phyloP scores from a whole-genome alignment of 2,113 vertebrate species.

The Phalacrocorax brasilianus region DNA sequence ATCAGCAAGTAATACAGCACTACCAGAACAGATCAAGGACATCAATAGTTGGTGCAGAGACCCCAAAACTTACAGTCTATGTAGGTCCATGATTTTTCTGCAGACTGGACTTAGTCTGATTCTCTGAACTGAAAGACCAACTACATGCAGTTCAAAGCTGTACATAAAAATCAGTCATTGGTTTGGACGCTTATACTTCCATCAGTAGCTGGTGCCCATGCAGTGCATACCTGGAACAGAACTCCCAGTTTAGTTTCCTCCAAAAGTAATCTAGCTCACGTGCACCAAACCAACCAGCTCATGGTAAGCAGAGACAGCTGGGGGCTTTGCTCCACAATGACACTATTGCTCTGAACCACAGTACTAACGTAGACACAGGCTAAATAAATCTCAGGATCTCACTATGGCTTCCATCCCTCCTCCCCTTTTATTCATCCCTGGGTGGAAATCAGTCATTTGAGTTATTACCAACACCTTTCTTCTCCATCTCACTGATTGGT shows the following conservation, averaged over 20 bases:
- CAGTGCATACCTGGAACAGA: background rate
- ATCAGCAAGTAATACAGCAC: background rate
- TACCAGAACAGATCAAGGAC: background rate
- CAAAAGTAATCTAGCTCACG: background rate
- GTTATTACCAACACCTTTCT: background rate
- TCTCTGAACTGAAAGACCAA: background rate
- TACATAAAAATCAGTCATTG: background rate
- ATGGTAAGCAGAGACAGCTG: rapidly evolving
- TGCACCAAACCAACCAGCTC: background rate
- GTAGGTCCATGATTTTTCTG: background rate
- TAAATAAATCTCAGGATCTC: background rate
- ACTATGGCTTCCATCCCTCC: background rate
- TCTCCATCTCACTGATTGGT: background rate
- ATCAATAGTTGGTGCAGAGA: background rate
- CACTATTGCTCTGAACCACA: background rate
- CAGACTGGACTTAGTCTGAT: background rate
- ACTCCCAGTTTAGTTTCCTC: background rate
- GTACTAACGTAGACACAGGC: background rate
- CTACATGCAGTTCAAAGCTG: background rate
- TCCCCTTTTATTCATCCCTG: background rate
- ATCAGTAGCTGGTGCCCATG: background rate
- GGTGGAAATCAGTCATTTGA: background rate
- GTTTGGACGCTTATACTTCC: background rate
- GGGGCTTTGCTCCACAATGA: background rate
- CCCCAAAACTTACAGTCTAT: background rate